Base-by-base conservation (phyloP, 2,888 invertebrate species). In the Nyleta sp. region DNA sequence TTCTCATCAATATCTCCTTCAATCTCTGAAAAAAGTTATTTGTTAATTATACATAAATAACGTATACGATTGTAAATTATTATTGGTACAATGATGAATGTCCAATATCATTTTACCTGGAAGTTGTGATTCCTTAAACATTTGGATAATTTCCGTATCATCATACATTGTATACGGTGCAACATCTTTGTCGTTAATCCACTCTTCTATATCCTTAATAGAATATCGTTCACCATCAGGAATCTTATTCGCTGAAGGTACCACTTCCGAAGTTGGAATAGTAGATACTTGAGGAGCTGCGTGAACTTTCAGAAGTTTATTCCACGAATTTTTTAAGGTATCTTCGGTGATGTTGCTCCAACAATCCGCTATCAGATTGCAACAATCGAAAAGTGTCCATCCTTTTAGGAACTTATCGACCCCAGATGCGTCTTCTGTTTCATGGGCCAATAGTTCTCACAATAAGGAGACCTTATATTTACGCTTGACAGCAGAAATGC, bases 401-500 rank as follows among this genome's bases (percentile, higher is more conserved):
- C 11, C 6, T 24, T 48, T 48, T 13, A 48, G 3, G 15, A 48
- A 24, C 1, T 48, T 28, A 8, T n/a, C 15, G 15, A 48, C 28
- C 13, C 48, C 48, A 24, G 48, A 48, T 7, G n/a, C 18, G 13
- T 24, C 15, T 28, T n/a, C 13, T 5, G n/a, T 13, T 15, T 48
- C 48, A 7, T 48, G n/a, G 5, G 48, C 24, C 24, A 48, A 15
- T 13, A 48, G 15, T 24, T 48, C 48, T 48, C 48, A 28, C 11
- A 48, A 13, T 15, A 48, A 24, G 20, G 28, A 11, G 6, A 48
- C 28, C 48, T 48, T 48, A 20, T 48, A 48, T 24, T 48, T 48
- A 55, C 71, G 79, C 74, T 86, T 85, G 17, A 80, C 42, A 48
- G 42, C 15, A n/a, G 42, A 42, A 42, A 42, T 42, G 10, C 15